phyloP scores from a whole-genome alignment of 2,797 vertebrate species.

The Coregonus ussuriensis region DNA sequence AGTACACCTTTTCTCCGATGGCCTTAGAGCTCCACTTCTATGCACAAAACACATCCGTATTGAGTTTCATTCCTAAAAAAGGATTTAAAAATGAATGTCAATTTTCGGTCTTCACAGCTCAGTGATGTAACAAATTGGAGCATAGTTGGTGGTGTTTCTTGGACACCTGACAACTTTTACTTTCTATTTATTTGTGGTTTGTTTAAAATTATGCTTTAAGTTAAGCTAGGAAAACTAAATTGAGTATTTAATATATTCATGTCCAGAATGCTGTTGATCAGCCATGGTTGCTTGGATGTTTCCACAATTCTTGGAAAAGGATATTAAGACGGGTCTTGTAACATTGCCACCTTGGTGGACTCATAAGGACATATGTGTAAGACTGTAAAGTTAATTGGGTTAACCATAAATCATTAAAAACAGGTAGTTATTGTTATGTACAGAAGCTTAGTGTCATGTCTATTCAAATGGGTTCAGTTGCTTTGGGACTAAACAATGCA shows the following conservation, averaged over 20 bases:
- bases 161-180: slow-evolving; percentile 52
- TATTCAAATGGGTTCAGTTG: slow-evolving; percentile 54
- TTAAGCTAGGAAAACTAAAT: slow-evolving; percentile 41
- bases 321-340: slow-evolving; percentile 35
- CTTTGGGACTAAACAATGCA: slow-evolving; percentile 69
- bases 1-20: slow-evolving; percentile 37
- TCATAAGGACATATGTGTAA: slow-evolving; percentile 51
- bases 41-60: slow-evolving; percentile 64
- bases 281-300: slow-evolving; percentile 60
- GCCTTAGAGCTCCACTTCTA: slow-evolving; percentile 79
- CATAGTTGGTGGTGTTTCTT: slow-evolving; percentile 53
- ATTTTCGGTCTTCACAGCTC: slow-evolving; percentile 63
- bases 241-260: slow-evolving; percentile 64
- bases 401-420: slow-evolving; percentile 36
- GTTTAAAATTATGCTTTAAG: slow-evolving; percentile 45
- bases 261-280: slow-evolving; percentile 75
- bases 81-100: slow-evolving; percentile 64
- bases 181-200: slow-evolving; percentile 70
- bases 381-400: slow-evolving; percentile 46
- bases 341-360: slow-evolving; percentile 32
- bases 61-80: slow-evolving; percentile 30
- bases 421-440: slow-evolving; percentile 66
- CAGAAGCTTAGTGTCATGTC: slow-evolving; percentile 58
- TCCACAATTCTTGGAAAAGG: slow-evolving; percentile 43
- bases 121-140: slow-evolving; percentile 53